phyloP scores from a whole-genome alignment of 2,888 invertebrate species.

The Adineta ricciae region DNA sequence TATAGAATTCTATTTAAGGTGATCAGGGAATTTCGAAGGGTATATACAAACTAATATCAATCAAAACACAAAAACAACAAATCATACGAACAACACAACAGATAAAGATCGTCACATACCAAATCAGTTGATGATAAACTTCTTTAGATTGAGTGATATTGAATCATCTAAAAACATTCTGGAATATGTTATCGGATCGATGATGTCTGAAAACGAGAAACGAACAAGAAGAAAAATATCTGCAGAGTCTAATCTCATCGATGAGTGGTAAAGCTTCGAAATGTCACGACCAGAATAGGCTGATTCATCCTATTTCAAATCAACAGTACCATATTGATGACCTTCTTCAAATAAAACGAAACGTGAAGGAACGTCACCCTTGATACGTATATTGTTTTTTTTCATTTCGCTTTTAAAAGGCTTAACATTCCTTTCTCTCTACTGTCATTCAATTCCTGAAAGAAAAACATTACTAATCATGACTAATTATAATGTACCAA shows the following conservation, averaged over 20 bases:
- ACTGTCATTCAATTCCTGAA: neutral
- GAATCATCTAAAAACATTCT: neutral
- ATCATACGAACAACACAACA: too few species aligned
- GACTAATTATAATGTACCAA: neutral
- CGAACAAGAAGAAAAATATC: neutral
- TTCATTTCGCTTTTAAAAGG: neutral
- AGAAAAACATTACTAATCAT: neutral
- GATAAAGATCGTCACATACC: neutral
- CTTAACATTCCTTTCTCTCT: neutral
- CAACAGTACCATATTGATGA: neutral
- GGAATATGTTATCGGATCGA: neutral
- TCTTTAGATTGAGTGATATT: neutral
- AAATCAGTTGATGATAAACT: neutral
- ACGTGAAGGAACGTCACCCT: neutral
- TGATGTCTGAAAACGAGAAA: neutral
- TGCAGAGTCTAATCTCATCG: neutral
- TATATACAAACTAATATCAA: neutral
- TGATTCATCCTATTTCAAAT: neutral
- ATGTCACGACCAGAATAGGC: neutral
- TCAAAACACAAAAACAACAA: neutral
- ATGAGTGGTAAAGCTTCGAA: neutral
- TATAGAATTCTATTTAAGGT: neutral
- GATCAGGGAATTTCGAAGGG: neutral
- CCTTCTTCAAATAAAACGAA: neutral
- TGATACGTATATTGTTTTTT: neutral